phyloP scores from a whole-genome alignment of 2,797 vertebrate species.

The Ficedula albicollis region DNA sequence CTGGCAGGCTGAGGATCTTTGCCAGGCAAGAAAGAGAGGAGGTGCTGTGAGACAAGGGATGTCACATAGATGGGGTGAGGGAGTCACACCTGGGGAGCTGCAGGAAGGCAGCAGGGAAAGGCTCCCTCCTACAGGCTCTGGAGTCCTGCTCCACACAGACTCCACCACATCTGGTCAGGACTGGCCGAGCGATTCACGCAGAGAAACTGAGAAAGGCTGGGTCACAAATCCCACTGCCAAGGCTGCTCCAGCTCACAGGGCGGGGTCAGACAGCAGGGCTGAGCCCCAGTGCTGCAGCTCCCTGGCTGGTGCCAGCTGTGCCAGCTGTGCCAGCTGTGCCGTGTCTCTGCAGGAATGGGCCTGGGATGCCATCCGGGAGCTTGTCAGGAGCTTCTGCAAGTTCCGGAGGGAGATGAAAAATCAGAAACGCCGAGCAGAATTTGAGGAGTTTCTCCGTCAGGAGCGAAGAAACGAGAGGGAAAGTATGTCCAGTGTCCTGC shows the following conservation, averaged over 20 bases:
- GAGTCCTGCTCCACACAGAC: not conserved
- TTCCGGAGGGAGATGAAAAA: slow-evolving; percentile 59
- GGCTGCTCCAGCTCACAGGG: not conserved
- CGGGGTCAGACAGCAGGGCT: not conserved
- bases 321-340: fast-evolving
- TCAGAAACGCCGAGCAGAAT: not conserved
- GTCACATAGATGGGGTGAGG: not conserved
- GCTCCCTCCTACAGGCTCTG: not conserved
- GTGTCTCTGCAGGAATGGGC: slow-evolving; percentile 30
- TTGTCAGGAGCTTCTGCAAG: slow-evolving; percentile 67
- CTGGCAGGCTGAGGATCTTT: not conserved
- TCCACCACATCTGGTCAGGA: not conserved
- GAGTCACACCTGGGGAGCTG: not conserved
- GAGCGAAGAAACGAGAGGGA: slow-evolving; percentile 66
- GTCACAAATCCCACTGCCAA: not conserved
- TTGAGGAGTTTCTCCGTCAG: slow-evolving; percentile 61
- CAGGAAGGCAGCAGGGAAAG: not conserved
- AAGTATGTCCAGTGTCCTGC: slow-evolving; percentile 58
- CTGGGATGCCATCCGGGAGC: slow-evolving; percentile 47
- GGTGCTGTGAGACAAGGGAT: not conserved
- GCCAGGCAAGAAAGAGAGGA: not conserved
- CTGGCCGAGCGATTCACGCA: not conserved
- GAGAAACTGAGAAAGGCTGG: not conserved
- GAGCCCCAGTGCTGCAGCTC: not conserved
- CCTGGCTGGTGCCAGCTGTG: not conserved